These are phyloP conservation scores for Ceratosolen fusciceps DNA, from an alignment of 1,140 invertebrate species.

Conservation along the genomic window DNA sequence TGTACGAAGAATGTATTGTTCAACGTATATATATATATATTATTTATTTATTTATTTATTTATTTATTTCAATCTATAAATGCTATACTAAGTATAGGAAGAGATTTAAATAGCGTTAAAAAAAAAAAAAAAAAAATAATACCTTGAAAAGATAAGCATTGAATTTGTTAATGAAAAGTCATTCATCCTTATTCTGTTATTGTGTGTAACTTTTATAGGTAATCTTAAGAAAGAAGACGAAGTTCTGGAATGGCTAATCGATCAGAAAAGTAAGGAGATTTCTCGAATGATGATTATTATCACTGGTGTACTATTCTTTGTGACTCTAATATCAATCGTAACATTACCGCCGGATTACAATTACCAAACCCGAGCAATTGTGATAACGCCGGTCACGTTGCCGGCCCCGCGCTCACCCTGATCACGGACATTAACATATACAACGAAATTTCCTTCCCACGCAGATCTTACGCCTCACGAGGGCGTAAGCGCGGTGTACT, in stretches of 20 bases:
- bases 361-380: conserved; percentile 64
- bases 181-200: conserved; percentile 44
- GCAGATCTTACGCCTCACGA: too few species aligned
- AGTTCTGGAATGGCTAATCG: conserved; percentile 94
- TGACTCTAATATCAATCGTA: conserved; percentile 71
- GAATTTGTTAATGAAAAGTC: conserved; percentile 7
- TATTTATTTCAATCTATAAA: not conserved
- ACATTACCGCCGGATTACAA: conserved; percentile 69
- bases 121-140: too few species aligned
- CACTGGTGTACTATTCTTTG: conserved; percentile 72
- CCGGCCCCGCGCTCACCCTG: conserved; percentile 61
- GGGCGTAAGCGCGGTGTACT: too few species aligned
- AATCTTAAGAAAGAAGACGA: conserved; percentile 95
- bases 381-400: conserved; percentile 63
- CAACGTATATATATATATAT: too few species aligned
- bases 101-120: too few species aligned
- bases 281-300: conserved; percentile 72
- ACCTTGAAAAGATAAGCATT: not conserved
- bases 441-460: not conserved
- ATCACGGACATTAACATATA: conserved; percentile 39
- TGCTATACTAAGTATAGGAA: too few species aligned
- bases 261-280: conserved; percentile 91
- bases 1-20: conserved; percentile 1
- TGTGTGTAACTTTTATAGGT: conserved; percentile 80
- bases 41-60: not conserved